Conservation (phyloP, 2,888 invertebrate genomes). For the Linnaemya tessellans region DNA sequence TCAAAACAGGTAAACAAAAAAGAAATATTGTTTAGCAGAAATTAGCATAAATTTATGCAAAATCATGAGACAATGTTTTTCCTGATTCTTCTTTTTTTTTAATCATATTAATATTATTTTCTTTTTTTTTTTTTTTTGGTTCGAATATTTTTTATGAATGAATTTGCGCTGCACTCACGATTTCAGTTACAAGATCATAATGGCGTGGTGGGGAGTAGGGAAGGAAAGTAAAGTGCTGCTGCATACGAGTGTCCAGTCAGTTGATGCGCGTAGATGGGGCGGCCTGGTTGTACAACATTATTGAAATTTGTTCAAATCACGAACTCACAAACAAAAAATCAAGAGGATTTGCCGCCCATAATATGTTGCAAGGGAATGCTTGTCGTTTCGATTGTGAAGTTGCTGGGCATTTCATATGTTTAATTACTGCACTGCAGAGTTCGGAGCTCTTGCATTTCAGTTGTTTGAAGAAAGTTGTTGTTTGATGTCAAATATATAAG, state of each 20-base stretch:
- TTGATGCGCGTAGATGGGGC: slow-evolving; percentile 68
- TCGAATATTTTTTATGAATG: slow-evolving; percentile 71
- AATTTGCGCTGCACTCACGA: slow-evolving; percentile 70
- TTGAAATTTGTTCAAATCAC: slow-evolving; percentile 81
- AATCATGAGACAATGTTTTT: slow-evolving; percentile 69
- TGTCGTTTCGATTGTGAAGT: not conserved
- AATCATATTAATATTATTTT: not conserved
- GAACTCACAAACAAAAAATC: slow-evolving; percentile 70
- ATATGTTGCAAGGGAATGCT: too few species aligned
- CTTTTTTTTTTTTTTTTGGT: slow-evolving; percentile 63
- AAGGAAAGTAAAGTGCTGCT: slow-evolving; percentile 73
- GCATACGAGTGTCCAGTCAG: slow-evolving; percentile 73
- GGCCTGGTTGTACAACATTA: slow-evolving; percentile 78
- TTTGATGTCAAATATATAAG: too few species aligned
- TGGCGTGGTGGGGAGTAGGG: slow-evolving; percentile 63
- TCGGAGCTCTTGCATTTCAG: not conserved
- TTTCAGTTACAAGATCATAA: slow-evolving; percentile 34
- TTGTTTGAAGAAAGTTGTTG: too few species aligned
- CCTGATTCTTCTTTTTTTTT: not conserved
- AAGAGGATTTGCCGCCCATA: slow-evolving; percentile 33
- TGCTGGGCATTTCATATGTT: not conserved
- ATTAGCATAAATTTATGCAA: slow-evolving; percentile 73
- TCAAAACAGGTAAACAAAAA: slow-evolving; percentile 26
- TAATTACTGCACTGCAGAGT: not conserved
- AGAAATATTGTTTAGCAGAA: slow-evolving; percentile 54